Evolutionary conservation across 2,113 vertebrate genomes (phyloP).

Genomic region (Indicator indicator): DNA sequence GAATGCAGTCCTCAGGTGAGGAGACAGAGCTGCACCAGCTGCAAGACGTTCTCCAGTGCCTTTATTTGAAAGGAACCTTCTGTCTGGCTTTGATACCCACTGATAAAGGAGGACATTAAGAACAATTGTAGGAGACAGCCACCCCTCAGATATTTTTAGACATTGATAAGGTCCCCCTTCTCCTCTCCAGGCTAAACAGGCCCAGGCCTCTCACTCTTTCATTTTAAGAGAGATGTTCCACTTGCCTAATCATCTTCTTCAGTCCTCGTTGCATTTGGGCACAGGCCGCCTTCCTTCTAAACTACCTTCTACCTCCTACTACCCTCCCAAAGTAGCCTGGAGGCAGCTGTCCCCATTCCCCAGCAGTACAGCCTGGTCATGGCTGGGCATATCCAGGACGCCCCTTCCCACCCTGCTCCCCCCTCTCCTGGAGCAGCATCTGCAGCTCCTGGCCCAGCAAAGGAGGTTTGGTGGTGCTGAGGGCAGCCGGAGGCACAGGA

Average conservation of each 20-base stretch:
- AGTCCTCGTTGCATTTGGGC: accelerated
- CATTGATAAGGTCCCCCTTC: too few relatives aligned
- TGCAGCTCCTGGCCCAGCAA: accelerated
- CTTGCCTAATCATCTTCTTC: not conserved
- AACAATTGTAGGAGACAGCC: not conserved
- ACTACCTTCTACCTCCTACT: too few relatives aligned
- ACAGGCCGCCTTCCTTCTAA: accelerated
- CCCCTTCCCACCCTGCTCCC: not conserved
- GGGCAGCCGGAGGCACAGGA: not conserved
- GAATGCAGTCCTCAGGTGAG: not conserved
- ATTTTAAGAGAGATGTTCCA: too few relatives aligned
- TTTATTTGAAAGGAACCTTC: not conserved
- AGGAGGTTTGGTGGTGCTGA: not conserved
- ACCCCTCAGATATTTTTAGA: too few relatives aligned
- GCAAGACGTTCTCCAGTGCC: not conserved
- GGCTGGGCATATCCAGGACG: accelerated
- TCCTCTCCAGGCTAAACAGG: too few relatives aligned
- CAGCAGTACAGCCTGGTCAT: accelerated
- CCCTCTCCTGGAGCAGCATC: not conserved
- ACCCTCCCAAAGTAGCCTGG: too few relatives aligned
- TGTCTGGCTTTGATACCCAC: not conserved
- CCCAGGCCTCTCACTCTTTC: too few relatives aligned
- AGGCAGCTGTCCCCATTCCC: accelerated
- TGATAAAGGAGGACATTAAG: not conserved
- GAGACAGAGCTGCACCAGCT: not conserved